Evolutionary conservation across 2,113 vertebrate genomes (phyloP), one percentile per base, ranked within the genome.

Genomic region (Silurus glanis): DNA sequence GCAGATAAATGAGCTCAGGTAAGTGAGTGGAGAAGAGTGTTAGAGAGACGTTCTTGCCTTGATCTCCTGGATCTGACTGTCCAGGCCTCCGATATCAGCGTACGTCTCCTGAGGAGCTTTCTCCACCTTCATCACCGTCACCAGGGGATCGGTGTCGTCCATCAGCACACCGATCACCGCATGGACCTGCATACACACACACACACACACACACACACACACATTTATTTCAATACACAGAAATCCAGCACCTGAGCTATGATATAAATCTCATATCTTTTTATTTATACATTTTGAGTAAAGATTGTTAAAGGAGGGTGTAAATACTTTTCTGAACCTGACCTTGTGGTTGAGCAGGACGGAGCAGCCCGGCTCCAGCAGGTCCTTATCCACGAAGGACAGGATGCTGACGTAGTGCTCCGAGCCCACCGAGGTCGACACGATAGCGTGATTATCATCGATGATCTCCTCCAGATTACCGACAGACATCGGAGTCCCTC

Each of bases 91-190:
- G 2, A 99, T 99, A 87, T 99, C 98, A 14, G 97, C 97, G 0
- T 99, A 99, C 0, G 98, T 99, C 92, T 99, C 98, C 90, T 99
- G 98, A 47, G 98, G 97, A 23, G 98, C 98, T 88, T 99, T 99
- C 88, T 99, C 98, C 78, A 99, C 97, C 89, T 99, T 99, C 97
- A 99, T 99, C 88, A 99, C 97, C 0, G 97, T 99, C 89, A 99
- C 97, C 89, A 99, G 88, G 3, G 98, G 97, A 87, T 99, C 98
- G 0, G 98, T 99, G 91, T 99, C 98, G 80, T 99, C 98, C 97
- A 98, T 99, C 86, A 99, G 94, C 80, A 99, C 98, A 74, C 98
- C 98, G 16, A 99, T 98, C 86, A 99, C 97, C 5, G 98, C 98
- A 81, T 99, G 98, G 76, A 99, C 98, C 98, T 99, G 84, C 66